phyloP scores from a whole-genome alignment of 2,797 vertebrate genomes.

The Telmatherina bonti region DNA sequence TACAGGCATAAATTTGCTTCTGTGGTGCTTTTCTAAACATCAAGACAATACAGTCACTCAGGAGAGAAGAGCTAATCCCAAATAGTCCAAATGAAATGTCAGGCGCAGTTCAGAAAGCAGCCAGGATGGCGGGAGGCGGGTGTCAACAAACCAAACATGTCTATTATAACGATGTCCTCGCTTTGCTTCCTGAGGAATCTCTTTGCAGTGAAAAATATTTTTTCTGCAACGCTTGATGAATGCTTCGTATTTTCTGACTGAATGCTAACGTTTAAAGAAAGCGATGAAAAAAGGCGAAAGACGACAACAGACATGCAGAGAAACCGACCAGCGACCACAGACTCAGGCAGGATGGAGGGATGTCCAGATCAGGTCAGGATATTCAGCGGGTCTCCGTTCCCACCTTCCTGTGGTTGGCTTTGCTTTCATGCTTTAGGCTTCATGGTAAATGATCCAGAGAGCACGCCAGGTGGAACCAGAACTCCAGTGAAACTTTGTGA shows the following conservation, averaged over 20 bases:
- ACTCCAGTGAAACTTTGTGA: no score
- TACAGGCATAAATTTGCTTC: constrained; percentile 12
- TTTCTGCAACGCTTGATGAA: neutral
- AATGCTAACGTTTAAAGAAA: neutral
- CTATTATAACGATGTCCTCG: neutral
- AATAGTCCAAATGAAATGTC: constrained; percentile 6
- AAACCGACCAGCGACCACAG: no score
- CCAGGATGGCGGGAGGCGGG: neutral
- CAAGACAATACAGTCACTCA: constrained; percentile 9
- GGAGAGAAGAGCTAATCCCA: constrained; percentile 21
- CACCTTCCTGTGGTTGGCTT: no score
- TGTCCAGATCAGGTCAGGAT: no score
- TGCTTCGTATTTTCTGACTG: neutral
- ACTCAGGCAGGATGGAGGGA: no score
- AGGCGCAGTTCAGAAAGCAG: constrained; percentile 8
- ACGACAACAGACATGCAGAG: neutral
- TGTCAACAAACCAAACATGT: neutral
- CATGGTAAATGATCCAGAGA: no score
- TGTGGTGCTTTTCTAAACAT: constrained; percentile 13
- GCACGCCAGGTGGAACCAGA: no score
- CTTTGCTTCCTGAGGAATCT: neutral
- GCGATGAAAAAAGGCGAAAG: neutral
- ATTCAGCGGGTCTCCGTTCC: no score
- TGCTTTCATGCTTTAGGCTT: no score
- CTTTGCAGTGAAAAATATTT: neutral